Percentiles rank a stretch among this genome's conserved stretches.
phyloP scores from a whole-genome alignment of 35 echinoderm and acorn worm genomes.

The Ophiothrix spiculata region DNA sequence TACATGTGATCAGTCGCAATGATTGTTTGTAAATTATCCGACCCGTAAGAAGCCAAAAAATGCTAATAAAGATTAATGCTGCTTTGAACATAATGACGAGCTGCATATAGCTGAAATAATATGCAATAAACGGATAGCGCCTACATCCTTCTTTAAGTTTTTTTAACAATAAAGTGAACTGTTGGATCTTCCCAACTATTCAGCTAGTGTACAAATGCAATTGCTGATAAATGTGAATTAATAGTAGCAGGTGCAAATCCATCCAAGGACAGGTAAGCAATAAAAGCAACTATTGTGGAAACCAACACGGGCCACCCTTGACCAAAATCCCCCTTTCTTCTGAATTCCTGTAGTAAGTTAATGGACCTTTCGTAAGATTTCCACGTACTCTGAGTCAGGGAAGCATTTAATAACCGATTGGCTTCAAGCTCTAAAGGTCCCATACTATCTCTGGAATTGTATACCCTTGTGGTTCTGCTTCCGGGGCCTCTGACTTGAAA shows the following conservation, averaged over 20 bases:
- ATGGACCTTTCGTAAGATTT: neutral
- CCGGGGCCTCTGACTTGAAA: neutral
- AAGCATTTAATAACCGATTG: neutral
- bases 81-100: neutral
- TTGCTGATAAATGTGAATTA: conserved; percentile 3
- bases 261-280: neutral
- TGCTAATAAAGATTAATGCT: conserved; percentile 10
- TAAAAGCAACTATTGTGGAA: neutral
- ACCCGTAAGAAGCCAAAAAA: conserved; percentile 6
- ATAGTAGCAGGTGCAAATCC: neutral
- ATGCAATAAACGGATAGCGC: neutral
- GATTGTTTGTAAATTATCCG: neutral
- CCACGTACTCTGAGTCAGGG: neutral
- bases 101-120: neutral
- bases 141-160: neutral
- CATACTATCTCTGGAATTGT: neutral
- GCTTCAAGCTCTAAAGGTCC: neutral
- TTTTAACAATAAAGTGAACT: neutral
- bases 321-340: neutral
- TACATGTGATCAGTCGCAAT: neutral
- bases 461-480: neutral
- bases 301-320: too few relatives aligned
- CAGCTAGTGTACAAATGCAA: neutral
- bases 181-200: neutral
- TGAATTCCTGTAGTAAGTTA: neutral